Evolutionary conservation across 2,113 vertebrate genomes (phyloP).

Genomic region (Oreamnos americanus): DNA sequence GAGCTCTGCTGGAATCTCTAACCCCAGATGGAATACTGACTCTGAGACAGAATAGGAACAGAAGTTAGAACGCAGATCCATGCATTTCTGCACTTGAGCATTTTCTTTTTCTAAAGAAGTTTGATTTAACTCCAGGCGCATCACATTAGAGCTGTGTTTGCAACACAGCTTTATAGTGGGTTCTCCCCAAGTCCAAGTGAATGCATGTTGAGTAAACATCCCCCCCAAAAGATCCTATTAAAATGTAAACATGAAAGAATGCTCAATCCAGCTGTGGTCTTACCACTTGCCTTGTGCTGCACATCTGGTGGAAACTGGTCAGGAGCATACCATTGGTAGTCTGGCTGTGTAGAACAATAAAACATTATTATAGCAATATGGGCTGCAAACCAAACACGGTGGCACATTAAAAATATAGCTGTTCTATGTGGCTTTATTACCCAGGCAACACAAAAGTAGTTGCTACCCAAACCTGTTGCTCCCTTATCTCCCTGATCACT

Average conservation of each 20-base stretch:
- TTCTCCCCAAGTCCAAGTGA: constrained; percentile 22
- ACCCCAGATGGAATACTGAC: constrained; percentile 1
- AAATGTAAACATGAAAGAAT: constrained; percentile 72
- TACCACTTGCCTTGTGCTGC: constrained; percentile 79
- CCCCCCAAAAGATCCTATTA: constrained; percentile 59
- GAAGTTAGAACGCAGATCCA: constrained; percentile 25
- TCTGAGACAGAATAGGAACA: neutral
- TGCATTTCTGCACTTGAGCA: neutral
- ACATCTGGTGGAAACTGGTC: constrained; percentile 84
- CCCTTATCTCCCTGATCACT: neutral
- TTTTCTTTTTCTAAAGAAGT: constrained; percentile 38
- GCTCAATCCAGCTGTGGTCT: constrained; percentile 79
- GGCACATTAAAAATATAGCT: constrained; percentile 72
- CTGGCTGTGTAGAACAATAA: constrained; percentile 82
- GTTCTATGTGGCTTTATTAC: constrained; percentile 60
- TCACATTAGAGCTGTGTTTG: constrained; percentile 44
- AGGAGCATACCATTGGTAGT: constrained; percentile 80
- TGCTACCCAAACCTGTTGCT: neutral
- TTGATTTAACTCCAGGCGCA: neutral
- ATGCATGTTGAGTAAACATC: constrained; percentile 57
- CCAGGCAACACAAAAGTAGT: constrained; percentile 59
- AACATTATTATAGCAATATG: constrained; percentile 79
- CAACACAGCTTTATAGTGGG: constrained; percentile 36
- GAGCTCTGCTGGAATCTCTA: neutral
- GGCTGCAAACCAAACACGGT: constrained; percentile 77